A percentile compares a stretch with the other conserved stretches of the same genome.
phyloP scores from a whole-genome alignment of 64 coral and sea anemone species.

The Trachythela sp. region DNA sequence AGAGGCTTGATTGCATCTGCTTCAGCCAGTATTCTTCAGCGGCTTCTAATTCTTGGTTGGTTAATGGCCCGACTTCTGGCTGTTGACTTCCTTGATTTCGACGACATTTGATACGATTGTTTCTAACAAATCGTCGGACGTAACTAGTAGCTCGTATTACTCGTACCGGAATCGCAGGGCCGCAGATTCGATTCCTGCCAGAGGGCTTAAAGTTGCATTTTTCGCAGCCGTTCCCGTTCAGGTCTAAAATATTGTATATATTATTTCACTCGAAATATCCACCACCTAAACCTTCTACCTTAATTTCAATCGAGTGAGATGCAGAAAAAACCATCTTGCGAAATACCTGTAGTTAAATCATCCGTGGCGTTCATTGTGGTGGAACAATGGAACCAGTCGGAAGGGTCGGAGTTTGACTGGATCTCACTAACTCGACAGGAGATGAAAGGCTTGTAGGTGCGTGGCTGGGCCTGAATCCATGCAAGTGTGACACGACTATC shows the following conservation, averaged over 20 bases:
- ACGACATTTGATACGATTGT: not conserved
- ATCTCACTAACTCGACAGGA: not conserved
- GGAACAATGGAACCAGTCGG: not conserved
- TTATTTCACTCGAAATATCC: too few species aligned
- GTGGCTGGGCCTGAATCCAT: not conserved
- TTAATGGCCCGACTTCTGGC: not conserved
- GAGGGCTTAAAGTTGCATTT: too few species aligned
- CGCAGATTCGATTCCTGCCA: too few species aligned
- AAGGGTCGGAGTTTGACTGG: not conserved
- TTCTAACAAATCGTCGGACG: not conserved
- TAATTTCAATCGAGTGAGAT: too few species aligned
- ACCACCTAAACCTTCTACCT: too few species aligned
- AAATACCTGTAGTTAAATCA: not conserved
- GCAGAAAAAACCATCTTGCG: not conserved
- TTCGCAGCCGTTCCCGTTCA: too few species aligned
- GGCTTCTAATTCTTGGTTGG: too few species aligned
- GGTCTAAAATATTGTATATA: too few species aligned
- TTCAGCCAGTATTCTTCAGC: too few species aligned
- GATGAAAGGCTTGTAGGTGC: not conserved
- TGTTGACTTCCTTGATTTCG: not conserved
- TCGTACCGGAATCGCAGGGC: too few species aligned
- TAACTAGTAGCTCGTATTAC: not conserved
- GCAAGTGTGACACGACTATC: not conserved
- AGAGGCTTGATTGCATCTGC: too few species aligned
- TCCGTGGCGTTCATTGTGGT: not conserved